Conservation (phyloP, 2,113 vertebrate genomes). For the Clupea harengus region DNA sequence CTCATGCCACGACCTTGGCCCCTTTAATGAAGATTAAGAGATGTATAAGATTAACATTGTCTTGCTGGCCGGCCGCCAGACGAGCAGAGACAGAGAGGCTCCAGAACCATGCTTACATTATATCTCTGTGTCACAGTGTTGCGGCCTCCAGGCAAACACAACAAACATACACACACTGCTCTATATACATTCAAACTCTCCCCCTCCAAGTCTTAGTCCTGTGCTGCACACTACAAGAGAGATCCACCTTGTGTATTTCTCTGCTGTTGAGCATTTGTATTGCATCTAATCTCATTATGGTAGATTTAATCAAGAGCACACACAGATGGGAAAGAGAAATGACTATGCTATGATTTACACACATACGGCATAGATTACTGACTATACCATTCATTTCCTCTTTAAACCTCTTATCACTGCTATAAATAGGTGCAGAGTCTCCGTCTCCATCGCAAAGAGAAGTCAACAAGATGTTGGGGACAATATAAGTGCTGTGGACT, state of each 20-base stretch:
- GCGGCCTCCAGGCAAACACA: neutral
- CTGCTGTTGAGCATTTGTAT: conserved; percentile 41
- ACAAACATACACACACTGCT: neutral
- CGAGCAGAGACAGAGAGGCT: neutral
- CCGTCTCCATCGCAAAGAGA: neutral
- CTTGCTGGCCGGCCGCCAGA: neutral
- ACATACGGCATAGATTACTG: conserved; percentile 34
- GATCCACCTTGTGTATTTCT: conserved; percentile 16
- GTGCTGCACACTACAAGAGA: neutral
- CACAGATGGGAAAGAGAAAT: conserved; percentile 54
- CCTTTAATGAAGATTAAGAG: conserved; percentile 8
- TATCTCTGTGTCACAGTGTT: neutral
- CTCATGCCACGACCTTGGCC: neutral
- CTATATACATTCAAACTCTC: neutral
- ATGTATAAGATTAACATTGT: conserved; percentile 13
- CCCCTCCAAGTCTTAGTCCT: neutral
- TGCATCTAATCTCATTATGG: conserved; percentile 50
- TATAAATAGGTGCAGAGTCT: conserved; percentile 18
- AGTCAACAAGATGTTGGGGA: neutral
- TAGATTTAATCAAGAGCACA: conserved; percentile 53
- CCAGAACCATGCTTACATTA: neutral
- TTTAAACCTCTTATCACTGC: conserved; percentile 16
- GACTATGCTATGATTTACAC: conserved; percentile 44
- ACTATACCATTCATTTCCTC: conserved; percentile 32
- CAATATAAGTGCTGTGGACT: neutral